phyloP scores from a whole-genome alignment of 1,140 invertebrate genomes.

The Augochlora pura region DNA sequence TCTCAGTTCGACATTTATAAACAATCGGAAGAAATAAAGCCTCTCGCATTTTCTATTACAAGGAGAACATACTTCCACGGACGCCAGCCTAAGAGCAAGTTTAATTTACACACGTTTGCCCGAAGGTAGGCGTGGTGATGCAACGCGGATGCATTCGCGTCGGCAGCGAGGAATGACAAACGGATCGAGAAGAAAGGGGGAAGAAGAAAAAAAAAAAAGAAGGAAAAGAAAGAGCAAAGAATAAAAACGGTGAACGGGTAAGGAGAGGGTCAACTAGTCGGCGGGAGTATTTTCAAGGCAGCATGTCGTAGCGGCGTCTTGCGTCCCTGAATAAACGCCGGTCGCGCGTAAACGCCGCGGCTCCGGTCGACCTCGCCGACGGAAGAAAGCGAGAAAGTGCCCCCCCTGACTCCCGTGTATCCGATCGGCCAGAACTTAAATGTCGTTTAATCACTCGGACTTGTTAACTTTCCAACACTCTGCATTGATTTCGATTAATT shows the following conservation, averaged over 20 bases:
- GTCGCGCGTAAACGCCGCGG: conserved; percentile 43
- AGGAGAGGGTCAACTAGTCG: conserved; percentile 52
- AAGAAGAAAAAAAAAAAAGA: background rate
- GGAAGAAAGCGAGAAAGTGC: conserved; percentile 72
- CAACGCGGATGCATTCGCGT: conserved; percentile 33
- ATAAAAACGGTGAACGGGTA: conserved; percentile 30
- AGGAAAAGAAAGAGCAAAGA: conserved; percentile 3
- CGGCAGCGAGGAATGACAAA: conserved; percentile 12
- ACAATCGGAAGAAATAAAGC: no score
- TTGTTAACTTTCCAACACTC: conserved; percentile 45
- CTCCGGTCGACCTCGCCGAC: conserved; percentile 64
- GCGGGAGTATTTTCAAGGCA: conserved; percentile 60
- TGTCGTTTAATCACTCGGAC: conserved; percentile 47
- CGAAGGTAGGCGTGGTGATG: background rate
- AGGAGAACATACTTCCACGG: background rate
- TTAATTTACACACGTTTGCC: background rate
- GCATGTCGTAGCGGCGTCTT: conserved; percentile 33
- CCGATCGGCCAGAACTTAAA: conserved; percentile 47
- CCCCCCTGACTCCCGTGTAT: conserved; percentile 16
- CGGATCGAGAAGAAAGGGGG: background rate
- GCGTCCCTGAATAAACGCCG: conserved; percentile 66
- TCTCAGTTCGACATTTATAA: no score
- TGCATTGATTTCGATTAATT: conserved; percentile 4
- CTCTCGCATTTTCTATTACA: background rate
- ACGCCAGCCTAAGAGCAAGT: background rate